These are phyloP conservation scores for Trichonephila clavipes DNA, from an alignment of 1,140 invertebrate genomes.

Conservation along the genomic window DNA sequence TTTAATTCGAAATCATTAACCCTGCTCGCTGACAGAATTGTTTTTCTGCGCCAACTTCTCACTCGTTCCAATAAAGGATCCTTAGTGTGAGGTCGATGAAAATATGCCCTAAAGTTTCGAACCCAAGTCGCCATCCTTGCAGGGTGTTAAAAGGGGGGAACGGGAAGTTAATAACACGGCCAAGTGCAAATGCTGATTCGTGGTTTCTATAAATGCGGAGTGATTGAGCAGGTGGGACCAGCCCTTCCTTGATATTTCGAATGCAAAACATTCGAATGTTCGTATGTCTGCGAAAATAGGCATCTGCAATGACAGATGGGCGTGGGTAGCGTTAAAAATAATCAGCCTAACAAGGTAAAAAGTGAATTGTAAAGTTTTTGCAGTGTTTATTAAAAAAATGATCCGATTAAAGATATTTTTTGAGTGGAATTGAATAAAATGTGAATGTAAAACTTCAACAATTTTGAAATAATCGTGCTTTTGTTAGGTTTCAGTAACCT, in stretches of 20 bases:
- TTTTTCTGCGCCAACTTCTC: not conserved
- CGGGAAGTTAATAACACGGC: slow-evolving; percentile 42
- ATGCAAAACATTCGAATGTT: not conserved
- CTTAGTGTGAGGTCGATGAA: not conserved
- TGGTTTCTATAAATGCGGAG: slow-evolving; percentile 3
- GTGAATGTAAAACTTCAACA: too few species aligned
- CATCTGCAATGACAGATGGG: not conserved
- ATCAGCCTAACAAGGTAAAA: not conserved
- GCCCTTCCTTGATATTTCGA: slow-evolving; percentile 34
- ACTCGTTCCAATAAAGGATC: not conserved
- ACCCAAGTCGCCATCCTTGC: not conserved
- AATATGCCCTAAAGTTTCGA: not conserved
- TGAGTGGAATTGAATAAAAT: too few species aligned
- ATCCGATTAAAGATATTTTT: too few species aligned
- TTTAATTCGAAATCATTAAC: slow-evolving; percentile 17
- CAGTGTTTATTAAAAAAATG: too few species aligned
- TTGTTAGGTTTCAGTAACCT: too few species aligned
- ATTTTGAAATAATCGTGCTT: too few species aligned
- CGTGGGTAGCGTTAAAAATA: not conserved
- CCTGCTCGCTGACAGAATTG: not conserved
- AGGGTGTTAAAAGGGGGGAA: not conserved
- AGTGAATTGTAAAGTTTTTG: too few species aligned
- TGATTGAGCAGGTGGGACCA: slow-evolving; percentile 30
- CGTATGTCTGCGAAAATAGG: not conserved
- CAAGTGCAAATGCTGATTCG: slow-evolving; percentile 59